Evolutionary conservation across 2,797 vertebrate species (phyloP), one percentile per base, ranked within the genome.

Genomic region (Chaetodon trifasciatus): DNA sequence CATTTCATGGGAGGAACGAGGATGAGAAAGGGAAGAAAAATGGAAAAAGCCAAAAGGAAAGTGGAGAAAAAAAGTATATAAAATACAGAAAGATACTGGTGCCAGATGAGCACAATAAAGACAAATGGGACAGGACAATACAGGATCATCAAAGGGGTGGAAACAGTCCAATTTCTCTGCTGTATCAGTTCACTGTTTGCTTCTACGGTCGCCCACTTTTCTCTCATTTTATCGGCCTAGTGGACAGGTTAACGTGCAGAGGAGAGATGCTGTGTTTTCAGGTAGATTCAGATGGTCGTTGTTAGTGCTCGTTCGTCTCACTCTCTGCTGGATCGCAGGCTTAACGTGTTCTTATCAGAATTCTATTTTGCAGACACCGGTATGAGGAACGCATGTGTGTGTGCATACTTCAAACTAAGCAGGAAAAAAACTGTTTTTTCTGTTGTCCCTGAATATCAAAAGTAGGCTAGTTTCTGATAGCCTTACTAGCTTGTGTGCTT

Each of bases 211-310:
- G 28, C 28, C 3, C 28, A 32, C 28, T 32, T 32, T 32, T 3
- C 28, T 4, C 28, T 32, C 28, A 32, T n/a, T n/a, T n/a, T n/a
- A n/a, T n/a, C n/a, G 5, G 47, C 60, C 55, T n/a, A 28, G n/a
- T 57, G 28, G 35, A 68, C 39, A 13, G 42, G 49, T 64, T 62
- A 17, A 24, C 21, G 46, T 37, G 62, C 75, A 72, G 55, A 50
- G 60, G 40, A 17, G n/a, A 6, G 21, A 39, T 40, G 53, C 76
- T 68, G 15, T n/a, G 60, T 56, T 64, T 79, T 8, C 28, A 40
- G 67, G 40, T 76, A 74, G 74, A 66, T 76, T 65, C 73, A 62
- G 53, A 85, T 70, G 50, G 47, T 47, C 74, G n/a, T 50, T 71
- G 65, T 58, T 60, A 61, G 66, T 57, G 28, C 28, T 32, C 4